Evolutionary conservation across 1,140 invertebrate species (phyloP), one percentile per base, ranked within the genome.

Genomic region (Stegodyphus mimosarum): DNA sequence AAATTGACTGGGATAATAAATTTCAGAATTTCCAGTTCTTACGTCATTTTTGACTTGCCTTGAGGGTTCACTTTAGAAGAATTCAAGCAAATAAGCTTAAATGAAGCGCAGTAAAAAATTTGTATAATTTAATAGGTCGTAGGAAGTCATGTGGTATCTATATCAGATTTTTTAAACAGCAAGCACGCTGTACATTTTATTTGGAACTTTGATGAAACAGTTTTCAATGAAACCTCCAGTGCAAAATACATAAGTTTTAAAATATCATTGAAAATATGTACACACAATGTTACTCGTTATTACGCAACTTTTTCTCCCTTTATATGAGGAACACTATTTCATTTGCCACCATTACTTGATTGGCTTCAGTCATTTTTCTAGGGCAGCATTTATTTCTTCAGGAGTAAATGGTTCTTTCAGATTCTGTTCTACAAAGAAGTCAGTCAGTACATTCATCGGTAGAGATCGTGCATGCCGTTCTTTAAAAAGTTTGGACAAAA

Each of bases 291-390:
- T 7, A 33, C 33, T 33, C 1, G 33, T n/a, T 13, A 63, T 48
- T 13, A 75, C 53, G 48, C 9, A 9, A 6, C 48, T 75, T 63
- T 6, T 18, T 17, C 17, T 18, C 13, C 52, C 11, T 18, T 76
- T 94, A 97, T 90, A 97, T 96, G 15, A 96, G 91, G 89, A 96
- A 96, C n/a, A 98, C 92, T 87, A 96, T 94, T 87, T 95, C 94
- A 89, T 97, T 96, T 0, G 96, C 93, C 80, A 96, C 91, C 96
- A 98, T 97, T 48, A 99, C 93, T 90, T 97, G 95, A 91, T 98
- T 98, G 71, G 95, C 95, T 63, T 95, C 94, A 18, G 94, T 94
- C 96, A 99, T 97, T 80, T 92, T 13, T 94, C 91, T 11, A 99
- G 91, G 2, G 96, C 96, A 0, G 94, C 93, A 64, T 92, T 90